These are phyloP conservation scores for Heliothis subflexa DNA, from an alignment of 1,140 invertebrate species.

Conservation along the genomic window DNA sequence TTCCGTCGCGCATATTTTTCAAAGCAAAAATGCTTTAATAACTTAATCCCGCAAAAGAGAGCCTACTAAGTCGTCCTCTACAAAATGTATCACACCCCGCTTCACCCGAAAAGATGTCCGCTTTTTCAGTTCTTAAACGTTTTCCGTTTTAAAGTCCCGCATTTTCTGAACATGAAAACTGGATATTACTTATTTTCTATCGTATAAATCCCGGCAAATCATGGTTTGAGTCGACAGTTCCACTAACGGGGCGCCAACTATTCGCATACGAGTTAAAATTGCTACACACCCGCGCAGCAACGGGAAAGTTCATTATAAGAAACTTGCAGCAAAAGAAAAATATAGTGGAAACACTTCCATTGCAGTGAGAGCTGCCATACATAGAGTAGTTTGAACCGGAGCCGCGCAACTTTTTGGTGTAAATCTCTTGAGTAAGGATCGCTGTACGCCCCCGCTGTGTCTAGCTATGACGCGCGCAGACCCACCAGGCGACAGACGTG, in stretches of 20 bases:
- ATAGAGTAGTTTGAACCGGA: conserved; percentile 34
- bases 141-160: background rate
- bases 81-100: conserved; percentile 23
- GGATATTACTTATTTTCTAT: conserved; percentile 2
- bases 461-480: conserved; percentile 11
- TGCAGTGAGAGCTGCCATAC: conserved; percentile 25
- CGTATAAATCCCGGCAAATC: conserved; percentile 6
- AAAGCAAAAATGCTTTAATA: conserved; percentile 35
- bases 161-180: conserved; percentile 21
- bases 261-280: conserved; percentile 35
- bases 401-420: conserved; percentile 56
- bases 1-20: conserved; percentile 1
- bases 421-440: conserved; percentile 59
- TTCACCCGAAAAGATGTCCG: conserved; percentile 3
- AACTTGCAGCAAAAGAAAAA: conserved; percentile 54
- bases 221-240: conserved; percentile 23
- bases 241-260: conserved; percentile 34
- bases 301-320: conserved; percentile 45
- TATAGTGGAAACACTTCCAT: conserved; percentile 39
- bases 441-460: conserved; percentile 45
- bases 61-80: conserved; percentile 36
- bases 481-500: conserved; percentile 36
- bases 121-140: conserved; percentile 15
- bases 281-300: conserved; percentile 30
- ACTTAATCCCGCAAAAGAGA: conserved; percentile 31